These are phyloP conservation scores for Antechinus flavipes DNA, from an alignment of 2,113 vertebrate species.

Conservation along the genomic window DNA sequence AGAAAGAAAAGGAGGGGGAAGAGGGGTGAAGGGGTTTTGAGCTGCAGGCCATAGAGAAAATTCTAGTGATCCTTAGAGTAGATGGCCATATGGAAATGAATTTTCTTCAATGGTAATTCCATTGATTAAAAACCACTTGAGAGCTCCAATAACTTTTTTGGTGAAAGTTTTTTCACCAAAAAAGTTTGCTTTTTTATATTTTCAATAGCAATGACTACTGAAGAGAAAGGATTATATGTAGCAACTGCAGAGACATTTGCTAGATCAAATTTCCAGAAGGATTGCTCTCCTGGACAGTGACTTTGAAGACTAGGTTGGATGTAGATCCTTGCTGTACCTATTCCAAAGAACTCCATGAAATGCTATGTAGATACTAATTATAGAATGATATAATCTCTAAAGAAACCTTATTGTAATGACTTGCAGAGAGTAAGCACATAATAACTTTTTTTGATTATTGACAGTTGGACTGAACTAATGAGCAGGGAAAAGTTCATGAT, in stretches of 20 bases:
- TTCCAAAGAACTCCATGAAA: not conserved
- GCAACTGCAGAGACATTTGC: not conserved
- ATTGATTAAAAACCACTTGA: no score
- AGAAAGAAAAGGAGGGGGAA: no score
- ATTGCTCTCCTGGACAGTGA: not conserved
- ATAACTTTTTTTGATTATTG: not conserved
- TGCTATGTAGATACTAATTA: not conserved
- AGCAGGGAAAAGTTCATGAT: not conserved
- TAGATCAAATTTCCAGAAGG: not conserved
- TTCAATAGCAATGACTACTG: no score
- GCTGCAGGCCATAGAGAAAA: no score
- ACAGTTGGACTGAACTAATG: not conserved
- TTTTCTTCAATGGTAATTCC: no score
- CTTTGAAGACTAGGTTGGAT: not conserved
- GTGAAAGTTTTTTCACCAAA: no score
- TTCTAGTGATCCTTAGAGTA: no score
- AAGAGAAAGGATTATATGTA: no score
- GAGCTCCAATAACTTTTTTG: no score
- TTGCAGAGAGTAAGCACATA: not conserved
- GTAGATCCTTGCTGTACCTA: not conserved
- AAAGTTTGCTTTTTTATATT: no score
- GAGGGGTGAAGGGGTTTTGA: no score
- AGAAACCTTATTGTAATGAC: not conserved
- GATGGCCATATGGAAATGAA: no score
- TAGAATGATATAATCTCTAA: not conserved